Evolutionary conservation across 64 coral and sea anemone genomes (phyloP).

Genomic region (Catalaphyllia jardinei): DNA sequence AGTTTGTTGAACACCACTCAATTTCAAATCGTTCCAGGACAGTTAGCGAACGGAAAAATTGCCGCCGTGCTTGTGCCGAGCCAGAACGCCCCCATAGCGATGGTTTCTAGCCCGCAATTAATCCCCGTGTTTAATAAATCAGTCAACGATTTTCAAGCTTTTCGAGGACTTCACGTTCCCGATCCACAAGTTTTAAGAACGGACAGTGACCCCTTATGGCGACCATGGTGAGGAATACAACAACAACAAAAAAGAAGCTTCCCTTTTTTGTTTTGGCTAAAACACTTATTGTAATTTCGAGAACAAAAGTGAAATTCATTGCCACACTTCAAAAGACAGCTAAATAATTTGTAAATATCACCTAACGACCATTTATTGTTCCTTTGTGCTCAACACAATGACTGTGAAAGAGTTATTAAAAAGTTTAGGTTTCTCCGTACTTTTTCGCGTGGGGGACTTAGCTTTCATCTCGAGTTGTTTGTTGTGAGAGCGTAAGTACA

Average conservation of each 20-base stretch:
- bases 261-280: neutral
- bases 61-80: constrained; percentile 74
- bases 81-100: constrained; percentile 42
- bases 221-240: constrained; percentile 59
- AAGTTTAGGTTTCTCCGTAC: neutral
- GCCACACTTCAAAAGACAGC: neutral
- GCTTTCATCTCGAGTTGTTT: neutral
- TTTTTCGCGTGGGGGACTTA: neutral
- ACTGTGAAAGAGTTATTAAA: constrained; percentile 3
- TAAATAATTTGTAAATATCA: constrained; percentile 41
- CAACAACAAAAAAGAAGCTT: neutral
- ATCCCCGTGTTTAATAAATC: constrained; percentile 78
- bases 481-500: neutral
- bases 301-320: constrained; percentile 7
- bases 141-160: constrained; percentile 54
- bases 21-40: constrained; percentile 78
- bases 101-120: constrained; percentile 65
- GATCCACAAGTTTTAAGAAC: constrained; percentile 36
- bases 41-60: constrained; percentile 80
- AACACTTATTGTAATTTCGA: neutral
- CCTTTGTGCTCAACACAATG: neutral
- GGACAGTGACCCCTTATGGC: constrained; percentile 62
- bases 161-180: constrained; percentile 52
- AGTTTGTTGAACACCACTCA: constrained; percentile 43
- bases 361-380: neutral